Evolutionary conservation across 2,888 invertebrate species (phyloP), one percentile per base, ranked within the genome.

Genomic region (Amiota minor): DNA sequence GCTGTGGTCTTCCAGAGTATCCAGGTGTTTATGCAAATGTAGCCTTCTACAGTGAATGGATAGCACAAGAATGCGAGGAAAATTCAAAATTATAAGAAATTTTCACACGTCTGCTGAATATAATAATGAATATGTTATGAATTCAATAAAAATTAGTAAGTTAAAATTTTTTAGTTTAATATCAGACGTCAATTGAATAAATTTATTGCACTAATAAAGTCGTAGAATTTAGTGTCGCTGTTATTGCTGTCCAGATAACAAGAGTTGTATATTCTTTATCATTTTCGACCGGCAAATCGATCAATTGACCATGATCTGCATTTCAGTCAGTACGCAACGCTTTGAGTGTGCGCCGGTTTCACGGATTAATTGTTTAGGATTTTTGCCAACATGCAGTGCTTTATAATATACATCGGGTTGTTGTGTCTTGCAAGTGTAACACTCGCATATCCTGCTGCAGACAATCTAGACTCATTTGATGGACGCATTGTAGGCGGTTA

Each of bases 401-500:
- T 10, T 16, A 9, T 65, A 11, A 14, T 74, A 55, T 56, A 65
- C 46, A 35, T n/a, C 69, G 12, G 11, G 14, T n/a, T 16, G 16
- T 6, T 20, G 73, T 16, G 55, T 35, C 49, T 50, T 16, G 61
- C 16, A 62, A 56, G 1, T 35, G 16, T 50, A 2, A n/a, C 50
- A 3, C 45, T 56, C 61, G 70, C 47, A 10, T 49, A 59, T 47
- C 68, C 62, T 46, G 56, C 50, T 12, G 50, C 67, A 0, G 50
- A 68, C 23, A 50, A 23, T 18, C 1, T 10, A 16, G 6, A 35
- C 47, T 53, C 56, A 0, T 72, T 72, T 0, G 79, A 79, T 16
- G 78, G 75, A 1, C 88, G 89, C 67, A 88, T 88, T 74, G 86
- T 89, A 12, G 89, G 86, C 8, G 88, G 88, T 69, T 70, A 68